A percentile compares a stretch with the other conserved stretches of the same genome.
Conservation (phyloP, 2,797 vertebrate species). For the Darevskia mixta region DNA sequence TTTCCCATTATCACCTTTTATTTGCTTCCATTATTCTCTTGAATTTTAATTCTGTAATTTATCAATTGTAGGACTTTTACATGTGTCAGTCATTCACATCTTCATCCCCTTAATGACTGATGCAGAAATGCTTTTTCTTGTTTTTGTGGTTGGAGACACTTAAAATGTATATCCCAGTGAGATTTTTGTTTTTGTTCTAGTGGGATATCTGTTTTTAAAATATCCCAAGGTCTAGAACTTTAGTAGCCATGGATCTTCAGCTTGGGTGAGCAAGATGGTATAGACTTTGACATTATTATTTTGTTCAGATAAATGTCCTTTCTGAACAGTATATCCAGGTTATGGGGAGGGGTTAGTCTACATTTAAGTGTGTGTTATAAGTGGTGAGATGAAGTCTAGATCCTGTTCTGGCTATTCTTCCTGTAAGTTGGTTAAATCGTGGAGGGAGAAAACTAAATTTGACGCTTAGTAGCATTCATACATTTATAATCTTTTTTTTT, state of each 20-base stretch:
- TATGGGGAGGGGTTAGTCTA: too few species aligned
- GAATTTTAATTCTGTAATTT: neutral
- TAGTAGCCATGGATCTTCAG: too few species aligned
- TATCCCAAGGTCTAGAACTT: neutral
- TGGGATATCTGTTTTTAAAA: neutral
- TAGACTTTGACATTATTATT: neutral
- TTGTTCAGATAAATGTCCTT: neutral
- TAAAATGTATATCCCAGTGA: neutral
- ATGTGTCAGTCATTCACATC: neutral
- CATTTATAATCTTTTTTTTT: neutral
- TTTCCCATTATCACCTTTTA: neutral
- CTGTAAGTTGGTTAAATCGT: neutral
- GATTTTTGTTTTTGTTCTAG: neutral
- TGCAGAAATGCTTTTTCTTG: neutral
- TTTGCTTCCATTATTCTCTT: neutral
- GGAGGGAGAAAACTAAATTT: neutral
- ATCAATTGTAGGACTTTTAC: neutral
- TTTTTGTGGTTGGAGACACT: neutral
- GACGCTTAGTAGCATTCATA: neutral
- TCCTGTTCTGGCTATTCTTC: neutral
- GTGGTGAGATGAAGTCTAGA: neutral
- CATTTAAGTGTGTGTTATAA: too few species aligned
- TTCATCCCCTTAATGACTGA: neutral
- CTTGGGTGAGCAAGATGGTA: neutral
- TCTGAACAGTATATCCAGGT: neutral